Evolutionary conservation across 2,113 vertebrate genomes (phyloP).

Genomic region (Lepus timidus): DNA sequence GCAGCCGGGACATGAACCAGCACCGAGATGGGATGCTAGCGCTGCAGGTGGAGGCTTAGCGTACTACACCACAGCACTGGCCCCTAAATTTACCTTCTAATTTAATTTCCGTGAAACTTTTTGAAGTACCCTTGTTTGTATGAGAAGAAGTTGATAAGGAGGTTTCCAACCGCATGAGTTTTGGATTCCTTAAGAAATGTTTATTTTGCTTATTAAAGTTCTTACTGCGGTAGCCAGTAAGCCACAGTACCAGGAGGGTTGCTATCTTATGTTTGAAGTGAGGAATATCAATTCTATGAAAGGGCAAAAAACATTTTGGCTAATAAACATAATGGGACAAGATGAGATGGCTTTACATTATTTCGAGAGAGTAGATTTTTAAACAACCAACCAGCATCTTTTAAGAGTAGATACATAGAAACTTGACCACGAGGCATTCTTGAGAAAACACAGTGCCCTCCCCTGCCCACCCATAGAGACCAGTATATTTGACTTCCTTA

Average conservation of each 20-base stretch:
- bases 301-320: background rate
- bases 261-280: background rate
- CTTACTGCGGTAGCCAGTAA: background rate
- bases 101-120: too few relatives aligned
- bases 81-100: too few relatives aligned
- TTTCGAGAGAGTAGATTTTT: constrained; percentile 9
- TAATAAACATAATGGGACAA: background rate
- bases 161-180: background rate
- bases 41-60: too few relatives aligned
- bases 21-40: too few relatives aligned
- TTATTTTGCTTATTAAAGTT: background rate
- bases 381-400: background rate
- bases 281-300: background rate
- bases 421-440: background rate
- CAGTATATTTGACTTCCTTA: background rate
- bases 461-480: background rate
- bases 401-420: background rate
- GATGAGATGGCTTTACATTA: background rate
- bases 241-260: background rate
- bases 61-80: too few relatives aligned
- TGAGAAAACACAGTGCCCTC: background rate
- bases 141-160: background rate
- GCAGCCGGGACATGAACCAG: too few relatives aligned
- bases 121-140: too few relatives aligned
- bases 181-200: background rate